Evolutionary conservation across 2,113 vertebrate species (phyloP), one percentile per base, ranked within the genome.

Genomic region (Pipa parva): DNA sequence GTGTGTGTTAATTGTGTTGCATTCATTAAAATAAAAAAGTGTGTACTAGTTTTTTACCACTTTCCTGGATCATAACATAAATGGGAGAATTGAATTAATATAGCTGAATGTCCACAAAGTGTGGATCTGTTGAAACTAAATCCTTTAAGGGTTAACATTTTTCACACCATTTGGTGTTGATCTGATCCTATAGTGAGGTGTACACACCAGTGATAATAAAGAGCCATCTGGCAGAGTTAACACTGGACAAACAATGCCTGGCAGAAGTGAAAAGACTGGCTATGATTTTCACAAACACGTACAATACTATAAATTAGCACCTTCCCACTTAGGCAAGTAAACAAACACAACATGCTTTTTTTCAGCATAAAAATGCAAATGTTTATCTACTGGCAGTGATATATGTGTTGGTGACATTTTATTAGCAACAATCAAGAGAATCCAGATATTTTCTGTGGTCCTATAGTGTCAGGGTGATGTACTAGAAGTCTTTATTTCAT

Each of bases 401-500:
- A 61, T 70, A 70, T 70, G 66, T 25, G 57, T 61, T 4, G 80
- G 74, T 80, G 82, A 86, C 80, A 88, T 81, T 74, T 72, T 61
- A 69, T 29, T 27, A 78, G 78, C 63, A 85, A 79, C 91, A 87
- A 89, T 83, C 78, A 82, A 90, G 87, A 85, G 87, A 91, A 85
- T 84, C 81, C 88, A 95, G 91, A 90, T 94, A 94, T 89, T 93
- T 93, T 88, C 88, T 89, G 89, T 74, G 79, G 82, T 87, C 90
- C 90, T 88, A 81, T 92, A 91, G 93, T 96, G 95, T 95, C 94
- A 95, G 92, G 88, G 92, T 93, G 90, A 91, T 94, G 89, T 91
- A 93, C 93, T 95, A 92, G 91, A 97, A 97, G 93, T 96, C 95
- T 97, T 97, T 98, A 95, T 97, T 95, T 97, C 91, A 93, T 91